phyloP scores from a whole-genome alignment of 2,113 vertebrate species.

The Chrysemys picta region DNA sequence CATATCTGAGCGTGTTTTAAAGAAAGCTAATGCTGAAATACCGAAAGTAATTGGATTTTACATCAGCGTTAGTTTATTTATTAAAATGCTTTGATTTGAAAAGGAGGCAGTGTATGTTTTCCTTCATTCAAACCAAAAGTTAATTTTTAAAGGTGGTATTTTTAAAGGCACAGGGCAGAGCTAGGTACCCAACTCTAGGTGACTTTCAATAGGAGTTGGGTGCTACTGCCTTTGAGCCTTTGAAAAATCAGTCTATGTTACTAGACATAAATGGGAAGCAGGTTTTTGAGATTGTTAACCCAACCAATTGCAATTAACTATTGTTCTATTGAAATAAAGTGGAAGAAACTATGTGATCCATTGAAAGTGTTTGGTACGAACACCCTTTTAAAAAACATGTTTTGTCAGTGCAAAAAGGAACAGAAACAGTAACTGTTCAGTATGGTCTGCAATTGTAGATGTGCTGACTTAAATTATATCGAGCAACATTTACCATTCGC shows the following conservation, averaged over 20 bases:
- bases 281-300: background rate
- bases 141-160: background rate
- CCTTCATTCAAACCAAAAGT: background rate
- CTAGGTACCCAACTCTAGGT: background rate
- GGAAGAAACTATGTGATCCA: background rate
- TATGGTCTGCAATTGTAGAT: background rate
- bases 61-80: background rate
- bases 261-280: background rate
- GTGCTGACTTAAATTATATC: background rate
- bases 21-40: background rate
- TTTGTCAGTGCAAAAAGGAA: background rate
- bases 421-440: background rate
- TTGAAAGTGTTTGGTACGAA: background rate
- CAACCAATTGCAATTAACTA: background rate
- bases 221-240: background rate
- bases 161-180: background rate
- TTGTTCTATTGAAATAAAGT: background rate
- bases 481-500: background rate
- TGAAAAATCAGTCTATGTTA: background rate
- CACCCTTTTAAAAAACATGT: background rate
- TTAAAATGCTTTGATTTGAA: background rate
- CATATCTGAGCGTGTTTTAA: background rate
- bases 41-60: background rate
- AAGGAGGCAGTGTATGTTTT: background rate
- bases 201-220: no score